These are phyloP conservation scores for Manacus vitellinus DNA, from an alignment of 2,113 vertebrate species.

Conservation along the genomic window DNA sequence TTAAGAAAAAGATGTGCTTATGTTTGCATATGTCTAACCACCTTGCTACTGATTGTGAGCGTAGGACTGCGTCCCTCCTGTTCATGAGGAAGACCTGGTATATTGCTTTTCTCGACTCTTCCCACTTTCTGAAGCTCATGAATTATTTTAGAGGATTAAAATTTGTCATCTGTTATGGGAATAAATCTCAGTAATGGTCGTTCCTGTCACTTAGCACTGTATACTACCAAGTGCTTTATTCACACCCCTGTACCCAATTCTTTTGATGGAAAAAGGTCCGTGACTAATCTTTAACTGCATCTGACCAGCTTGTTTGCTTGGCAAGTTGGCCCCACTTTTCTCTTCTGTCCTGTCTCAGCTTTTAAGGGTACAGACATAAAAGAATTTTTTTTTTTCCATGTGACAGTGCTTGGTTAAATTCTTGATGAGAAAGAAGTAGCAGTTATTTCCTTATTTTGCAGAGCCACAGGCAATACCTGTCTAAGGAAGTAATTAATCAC, in stretches of 20 bases:
- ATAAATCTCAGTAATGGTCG: neutral
- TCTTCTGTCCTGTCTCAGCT: neutral
- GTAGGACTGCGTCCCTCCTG: rapidly evolving
- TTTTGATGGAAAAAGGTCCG: neutral
- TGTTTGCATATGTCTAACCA: neutral
- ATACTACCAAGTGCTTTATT: neutral
- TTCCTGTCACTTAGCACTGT: neutral
- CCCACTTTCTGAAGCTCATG: neutral
- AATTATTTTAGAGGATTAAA: neutral
- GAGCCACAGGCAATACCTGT: constrained; percentile 12
- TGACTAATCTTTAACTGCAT: neutral
- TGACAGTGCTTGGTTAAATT: neutral
- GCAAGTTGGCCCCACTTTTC: neutral
- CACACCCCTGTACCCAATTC: neutral
- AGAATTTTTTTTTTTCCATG: neutral
- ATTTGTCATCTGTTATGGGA: neutral
- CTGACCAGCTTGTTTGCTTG: neutral
- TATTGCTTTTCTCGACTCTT: neutral
- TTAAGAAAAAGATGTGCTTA: neutral
- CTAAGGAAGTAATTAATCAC: constrained; percentile 46
- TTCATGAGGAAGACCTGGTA: neutral
- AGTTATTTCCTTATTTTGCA: neutral
- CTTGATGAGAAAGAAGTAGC: neutral
- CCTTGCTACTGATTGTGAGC: neutral
- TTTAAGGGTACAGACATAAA: neutral